Percentiles rank a stretch among this genome's conserved stretches.
These are phyloP conservation scores for Platyura marginata DNA, from an alignment of 1,140 invertebrate species.

Conservation along the genomic window DNA sequence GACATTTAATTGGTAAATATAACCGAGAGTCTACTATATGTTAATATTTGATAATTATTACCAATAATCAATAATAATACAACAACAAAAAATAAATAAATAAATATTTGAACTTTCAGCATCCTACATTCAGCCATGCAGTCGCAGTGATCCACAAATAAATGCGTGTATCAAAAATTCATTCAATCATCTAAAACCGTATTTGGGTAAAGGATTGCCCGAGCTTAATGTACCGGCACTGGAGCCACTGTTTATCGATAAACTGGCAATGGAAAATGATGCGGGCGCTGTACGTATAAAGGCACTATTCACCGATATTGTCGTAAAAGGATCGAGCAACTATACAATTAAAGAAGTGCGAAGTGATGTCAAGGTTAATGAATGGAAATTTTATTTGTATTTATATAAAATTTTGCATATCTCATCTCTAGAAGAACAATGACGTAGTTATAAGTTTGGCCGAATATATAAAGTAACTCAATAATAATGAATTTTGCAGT, in stretches of 20 bases:
- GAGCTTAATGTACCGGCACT: slow-evolving; percentile 51
- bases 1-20: too few species aligned
- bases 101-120: too few species aligned
- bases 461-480: too few species aligned
- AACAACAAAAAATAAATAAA: too few species aligned
- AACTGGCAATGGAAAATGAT: slow-evolving; percentile 53
- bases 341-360: slow-evolving; percentile 36
- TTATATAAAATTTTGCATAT: too few species aligned
- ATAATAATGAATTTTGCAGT: too few species aligned
- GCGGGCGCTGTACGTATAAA: slow-evolving; percentile 49
- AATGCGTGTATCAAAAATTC: slow-evolving; percentile 45
- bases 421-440: too few species aligned
- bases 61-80: too few species aligned
- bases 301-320: slow-evolving; percentile 50
- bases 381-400: not conserved
- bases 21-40: too few species aligned
- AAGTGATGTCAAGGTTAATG: slow-evolving; percentile 4
- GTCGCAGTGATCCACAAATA: slow-evolving; percentile 39
- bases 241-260: slow-evolving; percentile 47
- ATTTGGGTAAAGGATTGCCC: slow-evolving; percentile 41
- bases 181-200: slow-evolving; percentile 50
- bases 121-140: slow-evolving; percentile 51
- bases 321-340: slow-evolving; percentile 49
- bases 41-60: too few species aligned
- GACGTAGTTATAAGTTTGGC: too few species aligned